Base-by-base conservation (phyloP, 1,140 invertebrate species). In the Brachionus rubens region DNA sequence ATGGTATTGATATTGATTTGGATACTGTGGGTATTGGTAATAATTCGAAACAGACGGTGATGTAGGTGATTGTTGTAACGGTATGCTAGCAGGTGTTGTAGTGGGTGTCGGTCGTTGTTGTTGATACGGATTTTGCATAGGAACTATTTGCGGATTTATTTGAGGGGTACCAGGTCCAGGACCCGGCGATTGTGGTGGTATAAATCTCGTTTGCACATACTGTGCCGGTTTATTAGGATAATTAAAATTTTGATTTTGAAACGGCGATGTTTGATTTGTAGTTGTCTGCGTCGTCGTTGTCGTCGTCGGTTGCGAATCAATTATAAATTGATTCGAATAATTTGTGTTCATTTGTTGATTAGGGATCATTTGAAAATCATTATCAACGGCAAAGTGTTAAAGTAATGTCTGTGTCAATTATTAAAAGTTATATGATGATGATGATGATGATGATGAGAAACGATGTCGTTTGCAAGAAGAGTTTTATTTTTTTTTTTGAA, bases 341-440 rank as follows among this genome's bases (percentile, higher is more conserved):
- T 36, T 36, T 9, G 33, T 36, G 33, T 36, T 36, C 33, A 36
- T 36, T 36, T 36, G 33, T 5, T 59, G 54, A 59, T 59, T 59
- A 7, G 54, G 54, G 30, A 59, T 59, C 54, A 59, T 59, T 59
- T 59, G 54, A 59, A 33, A 40, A 59, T 59, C 54, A 59, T 59
- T 59, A 59, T 59, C 19, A 36, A 54, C 0, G 12, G 4, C 50
- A 59, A 19, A 54, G 33, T 28, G 52, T 54, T 54, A 54, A 3
- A 54, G 33, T 54, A 28, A 28, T 28, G 52, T n/a, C n/a, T n/a
- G n/a, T n/a, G n/a, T n/a, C n/a, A n/a, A n/a, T n/a, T n/a, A n/a
- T n/a, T n/a, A n/a, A n/a, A n/a, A n/a, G n/a, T n/a, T n/a, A n/a
- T n/a, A n/a, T n/a, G n/a, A n/a, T n/a, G n/a, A n/a, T n/a, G n/a